Evolutionary conservation across 2,113 vertebrate species (phyloP).

Genomic region (Tonatia bakeri): DNA sequence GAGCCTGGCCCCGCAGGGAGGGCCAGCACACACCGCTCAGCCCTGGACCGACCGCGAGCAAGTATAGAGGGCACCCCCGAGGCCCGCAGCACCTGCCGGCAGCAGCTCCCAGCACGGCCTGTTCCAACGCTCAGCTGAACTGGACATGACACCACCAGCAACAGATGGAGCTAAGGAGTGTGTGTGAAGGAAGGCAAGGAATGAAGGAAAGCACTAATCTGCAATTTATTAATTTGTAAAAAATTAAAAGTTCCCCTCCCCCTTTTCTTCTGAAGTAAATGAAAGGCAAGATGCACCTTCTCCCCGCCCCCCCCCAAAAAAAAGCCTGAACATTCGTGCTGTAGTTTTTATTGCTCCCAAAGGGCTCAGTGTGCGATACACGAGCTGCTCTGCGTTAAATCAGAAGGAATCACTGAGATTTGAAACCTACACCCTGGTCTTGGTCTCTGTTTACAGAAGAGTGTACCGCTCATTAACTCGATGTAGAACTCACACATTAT

Average conservation of each 20-base stretch:
- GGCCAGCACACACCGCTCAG: not conserved
- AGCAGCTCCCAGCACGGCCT: fast-evolving
- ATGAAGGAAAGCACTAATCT: not conserved
- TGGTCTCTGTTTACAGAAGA: slow-evolving; percentile 60
- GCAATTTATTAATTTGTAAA: not conserved
- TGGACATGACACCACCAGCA: not conserved
- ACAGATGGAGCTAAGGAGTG: not conserved
- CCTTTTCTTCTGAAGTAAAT: slow-evolving; percentile 19
- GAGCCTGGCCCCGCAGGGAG: not conserved
- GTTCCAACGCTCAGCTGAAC: not conserved
- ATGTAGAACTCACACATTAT: slow-evolving; percentile 35
- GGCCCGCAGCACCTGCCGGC: not conserved
- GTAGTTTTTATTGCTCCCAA: slow-evolving; percentile 83
- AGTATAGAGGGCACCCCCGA: fast-evolving
- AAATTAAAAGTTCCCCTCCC: not conserved
- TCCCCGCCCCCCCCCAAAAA: too few species aligned
- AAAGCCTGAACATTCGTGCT: slow-evolving; percentile 47
- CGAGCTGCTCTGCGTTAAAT: slow-evolving; percentile 71
- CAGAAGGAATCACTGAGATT: slow-evolving; percentile 75
- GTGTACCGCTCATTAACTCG: slow-evolving; percentile 57
- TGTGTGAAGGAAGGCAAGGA: not conserved
- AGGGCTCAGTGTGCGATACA: slow-evolving; percentile 74
- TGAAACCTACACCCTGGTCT: slow-evolving; percentile 66
- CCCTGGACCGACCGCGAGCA: fast-evolving
- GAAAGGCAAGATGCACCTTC: slow-evolving; percentile 69